Evolutionary conservation across 64 coral and sea anemone genomes (phyloP).

Genomic region (Acropora yongei): DNA sequence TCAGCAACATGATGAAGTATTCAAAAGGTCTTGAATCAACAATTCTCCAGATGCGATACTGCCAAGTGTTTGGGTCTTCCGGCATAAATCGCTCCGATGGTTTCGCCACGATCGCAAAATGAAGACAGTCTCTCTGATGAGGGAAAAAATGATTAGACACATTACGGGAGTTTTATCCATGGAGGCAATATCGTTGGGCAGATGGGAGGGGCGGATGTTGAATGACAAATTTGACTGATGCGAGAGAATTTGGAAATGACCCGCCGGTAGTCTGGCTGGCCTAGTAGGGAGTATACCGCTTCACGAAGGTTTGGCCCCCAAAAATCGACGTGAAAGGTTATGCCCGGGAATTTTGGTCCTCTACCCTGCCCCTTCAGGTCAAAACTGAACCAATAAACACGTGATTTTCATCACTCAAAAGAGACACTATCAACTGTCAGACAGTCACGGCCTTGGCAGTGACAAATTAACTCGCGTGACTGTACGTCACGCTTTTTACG

Average conservation of each 20-base stretch:
- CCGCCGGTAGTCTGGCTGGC: too few relatives aligned
- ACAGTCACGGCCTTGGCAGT: too few relatives aligned
- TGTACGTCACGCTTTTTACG: not conserved
- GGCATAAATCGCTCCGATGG: slow-evolving; percentile 95
- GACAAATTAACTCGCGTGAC: too few relatives aligned
- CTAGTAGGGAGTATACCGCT: too few relatives aligned
- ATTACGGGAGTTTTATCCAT: not conserved
- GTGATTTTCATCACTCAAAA: too few relatives aligned
- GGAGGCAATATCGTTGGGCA: not conserved
- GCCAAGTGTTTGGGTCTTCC: slow-evolving; percentile 86
- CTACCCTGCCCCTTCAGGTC: too few relatives aligned
- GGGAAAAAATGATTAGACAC: not conserved
- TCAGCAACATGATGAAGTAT: slow-evolving; percentile 92
- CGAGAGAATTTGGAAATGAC: not conserved
- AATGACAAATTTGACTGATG: not conserved
- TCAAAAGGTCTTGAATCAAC: slow-evolving; percentile 93
- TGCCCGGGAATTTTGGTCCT: too few relatives aligned
- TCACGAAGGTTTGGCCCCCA: too few relatives aligned
- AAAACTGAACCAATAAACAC: too few relatives aligned
- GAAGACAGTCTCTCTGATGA: slow-evolving; percentile 73
- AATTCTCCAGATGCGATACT: slow-evolving; percentile 87
- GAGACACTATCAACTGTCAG: too few relatives aligned
- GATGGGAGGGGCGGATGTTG: too few relatives aligned
- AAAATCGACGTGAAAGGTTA: too few relatives aligned
- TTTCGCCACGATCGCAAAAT: slow-evolving; percentile 94